Base-by-base conservation (phyloP, 2,113 vertebrate genomes). In the Puffinus mauretanicus region DNA sequence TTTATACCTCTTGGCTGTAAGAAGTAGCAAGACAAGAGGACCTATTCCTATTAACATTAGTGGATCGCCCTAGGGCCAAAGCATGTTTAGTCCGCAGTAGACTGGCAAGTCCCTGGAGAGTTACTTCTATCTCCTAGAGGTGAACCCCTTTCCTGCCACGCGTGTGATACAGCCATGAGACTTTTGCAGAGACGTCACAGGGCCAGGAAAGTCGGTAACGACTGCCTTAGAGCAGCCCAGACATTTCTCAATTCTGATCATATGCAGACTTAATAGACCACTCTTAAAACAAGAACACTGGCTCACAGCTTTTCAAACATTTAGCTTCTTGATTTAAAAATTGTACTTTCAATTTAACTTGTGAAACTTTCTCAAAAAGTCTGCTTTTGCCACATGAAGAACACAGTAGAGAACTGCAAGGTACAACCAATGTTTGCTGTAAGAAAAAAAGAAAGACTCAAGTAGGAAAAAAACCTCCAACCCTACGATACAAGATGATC, bases 111-210 rank as follows among this genome's bases (percentile, higher is more conserved):
- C n/a, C 29, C 44, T 79, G 38, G n/a, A 40, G 61, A 51, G 24
- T 11, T 82, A 42, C 44, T 57, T 57, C 8, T 34, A 0, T 13
- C 36, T 47, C 16, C 70, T 52, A 13, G 40, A 69, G n/a, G 9
- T 38, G 72, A 76, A 42, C 9, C 22, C 30, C 34, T 34, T 90
- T 60, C 26, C 83, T 36, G 64, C 47, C 16, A 27, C 0, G 0
- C 1, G 0, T 1, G 19, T 13, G 42, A 32, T 27, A 62, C 8
- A 57, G 46, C 19, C 2, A 0, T 7, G 26, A 73, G 80, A 57
- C 15, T 81, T 51, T 21, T 6, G 64, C 40, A 55, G 72, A 40
- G 71, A 71, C 47, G 38, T 67, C 77, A 76, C 26, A 30, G 61
- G 34, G 40, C 21, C 58, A 64, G 42, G 16, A 51, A 54, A 64